Conservation (phyloP, 1,140 invertebrate species). For the Glossosoma conforme region DNA sequence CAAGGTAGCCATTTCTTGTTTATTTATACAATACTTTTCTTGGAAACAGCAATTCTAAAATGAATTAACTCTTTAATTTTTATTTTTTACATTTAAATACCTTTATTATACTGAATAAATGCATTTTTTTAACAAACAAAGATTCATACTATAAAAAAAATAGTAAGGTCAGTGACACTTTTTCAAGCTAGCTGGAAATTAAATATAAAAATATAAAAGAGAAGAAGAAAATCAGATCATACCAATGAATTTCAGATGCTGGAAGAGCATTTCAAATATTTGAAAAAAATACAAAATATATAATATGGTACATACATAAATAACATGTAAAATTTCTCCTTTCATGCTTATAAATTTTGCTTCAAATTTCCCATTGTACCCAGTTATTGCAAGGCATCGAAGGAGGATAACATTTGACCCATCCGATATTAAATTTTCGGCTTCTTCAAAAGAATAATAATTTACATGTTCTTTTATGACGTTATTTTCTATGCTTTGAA, state of each 20-base stretch:
- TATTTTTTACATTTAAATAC: no score
- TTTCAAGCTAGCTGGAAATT: no score
- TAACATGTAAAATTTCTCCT: constrained; percentile 51
- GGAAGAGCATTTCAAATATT: no score
- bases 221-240: background rate
- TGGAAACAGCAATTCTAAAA: no score
- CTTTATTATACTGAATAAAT: no score
- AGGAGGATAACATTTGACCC: constrained; percentile 56
- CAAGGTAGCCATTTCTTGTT: constrained; percentile 4
- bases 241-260: no score
- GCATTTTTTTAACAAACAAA: no score
- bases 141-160: no score
- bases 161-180: no score
- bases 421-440: constrained; percentile 52
- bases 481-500: constrained; percentile 39
- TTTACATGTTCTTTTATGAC: constrained; percentile 37
- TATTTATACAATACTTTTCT: no score
- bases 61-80: no score
- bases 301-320: constrained; percentile 50
- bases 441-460: constrained; percentile 42
- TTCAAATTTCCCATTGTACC: constrained; percentile 50
- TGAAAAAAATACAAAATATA: background rate
- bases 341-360: constrained; percentile 53
- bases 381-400: constrained; percentile 52
- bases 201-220: background rate